Conservation (phyloP, 2,113 vertebrate genomes). For the Steatornis caripensis region DNA sequence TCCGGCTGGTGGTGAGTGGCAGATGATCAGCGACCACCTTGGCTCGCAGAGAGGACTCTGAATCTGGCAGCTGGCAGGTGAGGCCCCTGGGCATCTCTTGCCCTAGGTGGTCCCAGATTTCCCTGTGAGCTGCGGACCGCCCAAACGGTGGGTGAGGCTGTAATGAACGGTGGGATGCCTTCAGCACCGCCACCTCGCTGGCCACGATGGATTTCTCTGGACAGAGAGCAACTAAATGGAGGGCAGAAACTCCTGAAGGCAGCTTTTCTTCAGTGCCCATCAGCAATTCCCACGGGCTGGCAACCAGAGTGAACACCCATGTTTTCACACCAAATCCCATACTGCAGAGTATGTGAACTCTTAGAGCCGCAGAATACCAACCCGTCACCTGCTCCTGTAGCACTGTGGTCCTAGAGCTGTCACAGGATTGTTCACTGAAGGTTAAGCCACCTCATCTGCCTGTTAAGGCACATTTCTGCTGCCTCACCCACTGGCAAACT, state of each 20-base stretch:
- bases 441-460: neutral
- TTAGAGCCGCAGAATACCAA: neutral
- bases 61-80: neutral
- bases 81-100: neutral
- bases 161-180: rapidly evolving
- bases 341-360: neutral
- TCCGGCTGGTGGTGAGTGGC: neutral
- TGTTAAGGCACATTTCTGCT: neutral
- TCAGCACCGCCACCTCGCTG: neutral
- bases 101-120: neutral
- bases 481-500: neutral
- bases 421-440: neutral
- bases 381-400: neutral
- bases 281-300: neutral
- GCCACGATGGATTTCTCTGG: neutral
- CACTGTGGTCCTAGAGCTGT: neutral
- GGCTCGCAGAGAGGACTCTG: neutral
- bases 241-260: neutral
- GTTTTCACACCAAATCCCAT: neutral
- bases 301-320: neutral
- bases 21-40: neutral
- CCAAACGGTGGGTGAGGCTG: neutral
- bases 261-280: neutral
- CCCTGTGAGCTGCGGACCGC: neutral
- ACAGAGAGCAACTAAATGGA: neutral